Base-by-base conservation (phyloP, 2,888 invertebrate genomes). In the Drosophila eohydei region DNA sequence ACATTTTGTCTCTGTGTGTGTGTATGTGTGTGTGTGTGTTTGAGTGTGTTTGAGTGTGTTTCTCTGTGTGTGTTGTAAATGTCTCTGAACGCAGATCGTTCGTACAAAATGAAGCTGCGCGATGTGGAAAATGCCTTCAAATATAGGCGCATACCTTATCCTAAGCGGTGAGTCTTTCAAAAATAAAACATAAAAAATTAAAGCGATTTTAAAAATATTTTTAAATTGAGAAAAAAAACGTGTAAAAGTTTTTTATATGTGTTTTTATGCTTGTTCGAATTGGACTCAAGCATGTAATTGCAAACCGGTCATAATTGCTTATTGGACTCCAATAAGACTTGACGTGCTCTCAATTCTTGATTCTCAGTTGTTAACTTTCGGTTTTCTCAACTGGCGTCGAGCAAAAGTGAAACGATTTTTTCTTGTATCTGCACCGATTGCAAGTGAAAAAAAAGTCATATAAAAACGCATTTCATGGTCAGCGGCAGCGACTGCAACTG, bases 131-230 rank as follows among this genome's bases (percentile, higher is more conserved):
- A 91, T 68, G 91, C 91, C 64, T 92, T 93, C 59, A 92, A 90
- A 69, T 92, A 93, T 60, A 87, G 93, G 69, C 91, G 93, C 73
- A 91, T 93, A 91, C 93, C 93, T 57, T 93, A 92, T 81, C 93
- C 93, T 6, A 93, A 93, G 81, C 91, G 93, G 93, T 93, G 82
- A 92, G 92, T 90, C 2, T 2, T 16, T 16, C 21, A 14, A 11
- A 48, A 14, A 51, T 11, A n/a, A 11, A 4, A 56, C 16, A 26
- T 30, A 34, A 12, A 43, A 8, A 41, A 16, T 30, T 30, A 30
- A 30, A 7, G 5, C 6, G 4, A 11, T 41, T 16, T 16, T 9
- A 9, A 16, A n/a, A 40, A 14, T 7, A 46, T 46, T 48, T 30
- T n/a, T 48, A n/a, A 48, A 5, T 9, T n/a, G 5, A 9, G 9